Evolutionary conservation across 2,888 invertebrate genomes (phyloP), one percentile per base, ranked within the genome.

Genomic region (Caradrina clavipalpis): DNA sequence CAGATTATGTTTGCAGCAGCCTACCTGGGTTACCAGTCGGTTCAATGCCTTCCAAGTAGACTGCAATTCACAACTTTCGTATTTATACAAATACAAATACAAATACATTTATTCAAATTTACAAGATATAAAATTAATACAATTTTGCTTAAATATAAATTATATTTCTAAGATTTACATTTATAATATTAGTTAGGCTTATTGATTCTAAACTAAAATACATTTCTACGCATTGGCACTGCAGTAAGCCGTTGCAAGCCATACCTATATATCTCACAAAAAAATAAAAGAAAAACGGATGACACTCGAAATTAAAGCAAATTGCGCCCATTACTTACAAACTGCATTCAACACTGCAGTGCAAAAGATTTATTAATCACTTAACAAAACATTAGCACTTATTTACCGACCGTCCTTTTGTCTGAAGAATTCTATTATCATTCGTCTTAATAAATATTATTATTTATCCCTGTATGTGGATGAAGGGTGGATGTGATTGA

Each of bases 361-460:
- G 31, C 21, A 60, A 62, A 50, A 69, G 59, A 63, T 74, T 67
- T 66, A 78, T 73, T 64, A 54, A 55, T 39, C 51, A 63, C 22
- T 76, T 65, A 62, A 47, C 55, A 31, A 17, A 19, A 58, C 47
- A 45, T 50, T 45, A 5, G n/a, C 15, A 47, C 35, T 62, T 49
- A 54, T 76, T 35, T 68, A 22, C 60, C 31, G 21, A 21, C 71
- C n/a, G 17, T 73, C 47, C 53, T 47, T 60, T 69, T 65, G 66
- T 64, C 67, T 68, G 76, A 75, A 73, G 79, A 80, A 79, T 85
- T 84, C 83, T 80, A 83, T 87, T 88, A 88, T 78, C 83, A 89
- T 88, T 84, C 78, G 77, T 90, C 87, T 85, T 84, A 85, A 83
- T 84, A 87, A 90, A 88, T 87, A 88, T 87, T 86, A 86, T 88